Evolutionary conservation across 2,797 vertebrate species (phyloP), one percentile per base, ranked within the genome.

Genomic region (Ctenopoma kingsleyae): DNA sequence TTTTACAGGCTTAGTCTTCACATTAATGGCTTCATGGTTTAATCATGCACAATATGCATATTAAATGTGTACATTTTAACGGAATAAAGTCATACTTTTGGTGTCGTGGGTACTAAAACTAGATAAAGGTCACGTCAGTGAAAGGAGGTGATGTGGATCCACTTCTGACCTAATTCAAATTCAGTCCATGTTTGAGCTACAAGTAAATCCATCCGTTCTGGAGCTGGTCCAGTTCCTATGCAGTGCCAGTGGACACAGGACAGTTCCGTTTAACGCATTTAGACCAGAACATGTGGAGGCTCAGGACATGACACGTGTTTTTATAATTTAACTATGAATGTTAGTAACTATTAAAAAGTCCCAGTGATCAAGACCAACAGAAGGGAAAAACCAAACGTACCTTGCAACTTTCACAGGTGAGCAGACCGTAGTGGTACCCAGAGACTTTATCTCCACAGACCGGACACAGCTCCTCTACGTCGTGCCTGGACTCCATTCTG

Each of bases 381-480:
- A 6, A 7, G 15, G n/a, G 0, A 1, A 19, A 8, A 48, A 11
- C 6, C 7, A 22, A 17, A 8, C 8, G 0, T 93, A 99, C 98
- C 97, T 99, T 99, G 89, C 98, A 99, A 92, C 97, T 99, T 88
- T 99, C 98, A 62, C 98, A 99, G 80, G 98, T 99, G 81, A 99
- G 96, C 79, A 99, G 95, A 30, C 98, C 98, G 87, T 99, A 99
- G 84, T 99, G 98, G 82, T 99, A 99, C 3, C 98, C 98, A 0
- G 98, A 99, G 86, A 99, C 97, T 83, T 99, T 99, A 93, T 99
- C 98, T 69, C 97, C 98, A 60, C 97, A 99, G 66, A 99, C 97
- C 52, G 98, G 98, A 90, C 98, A 99, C 88, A 98, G 90, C 81
- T 99, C 98, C 83, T 99, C 97, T 93, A 99, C 91, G 84, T 99